Evolutionary conservation across 2,113 vertebrate genomes (phyloP), one percentile per base, ranked within the genome.

Genomic region (Cheirogaleus medius): DNA sequence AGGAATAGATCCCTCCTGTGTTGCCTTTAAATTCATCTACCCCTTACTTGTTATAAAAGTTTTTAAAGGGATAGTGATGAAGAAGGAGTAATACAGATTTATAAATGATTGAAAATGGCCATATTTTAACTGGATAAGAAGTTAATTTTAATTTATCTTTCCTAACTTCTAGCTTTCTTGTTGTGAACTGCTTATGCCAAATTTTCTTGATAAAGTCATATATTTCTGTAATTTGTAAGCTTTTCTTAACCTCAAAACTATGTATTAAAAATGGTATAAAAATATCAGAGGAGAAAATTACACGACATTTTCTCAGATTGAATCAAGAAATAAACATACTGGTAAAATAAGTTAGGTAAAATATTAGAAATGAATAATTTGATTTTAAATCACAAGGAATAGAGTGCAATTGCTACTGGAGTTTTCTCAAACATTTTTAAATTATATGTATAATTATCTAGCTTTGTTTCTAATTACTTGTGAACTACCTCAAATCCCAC

Each of bases 241-340:
- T 34, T 78, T 17, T 37, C 25, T 74, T 25, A 93, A 25, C 1
- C 90, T 94, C 87, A 18, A 81, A 74, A 90, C 60, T 74, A 63
- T 73, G 13, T 60, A 29, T 49, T 94, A 49, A 83, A 91, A 66
- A 52, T 93, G 77, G 44, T 95, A 71, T 92, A 91, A 92, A 97
- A 95, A 94, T 39, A 89, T 74, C 84, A 86, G 11, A 54, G 81
- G 95, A 97, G n/a, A 85, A 94, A 97, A 95, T 14, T 52, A 68
- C 29, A 95, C 32, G 6, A 92, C 21, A 66, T 76, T 89, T 78
- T 97, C 37, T n/a, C 87, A 60, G 92, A 86, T 4, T 49, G 71
- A 97, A 68, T 37, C 37, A 71, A 52, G 49, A 76, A 80, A 71
- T 63, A 73, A 94, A 47, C 6, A 20, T 29, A 37, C 8, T 42